Percentiles rank a stretch among this genome's conserved stretches.
These are phyloP conservation scores for Salarias fasciatus DNA, from an alignment of 2,797 vertebrate genomes.

Conservation along the genomic window DNA sequence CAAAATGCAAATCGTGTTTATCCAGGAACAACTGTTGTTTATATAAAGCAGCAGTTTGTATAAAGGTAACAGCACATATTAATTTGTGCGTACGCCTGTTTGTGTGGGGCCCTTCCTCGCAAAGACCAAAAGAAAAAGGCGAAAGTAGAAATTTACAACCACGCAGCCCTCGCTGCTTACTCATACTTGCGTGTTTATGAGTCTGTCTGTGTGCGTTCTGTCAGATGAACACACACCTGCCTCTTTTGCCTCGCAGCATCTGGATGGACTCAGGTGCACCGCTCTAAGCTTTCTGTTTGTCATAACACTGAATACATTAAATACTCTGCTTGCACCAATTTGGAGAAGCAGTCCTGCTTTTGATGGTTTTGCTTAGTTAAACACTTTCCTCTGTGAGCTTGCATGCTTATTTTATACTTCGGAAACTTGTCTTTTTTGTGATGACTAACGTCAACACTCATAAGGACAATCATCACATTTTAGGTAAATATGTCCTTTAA, in stretches of 20 bases:
- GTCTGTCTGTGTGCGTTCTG: neutral
- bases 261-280: constrained; percentile 49
- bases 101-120: neutral
- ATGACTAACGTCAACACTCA: too few species aligned
- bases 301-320: constrained; percentile 28
- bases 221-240: constrained; percentile 5
- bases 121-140: neutral
- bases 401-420: constrained; percentile 2
- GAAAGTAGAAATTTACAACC: neutral
- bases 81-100: neutral
- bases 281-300: constrained; percentile 23
- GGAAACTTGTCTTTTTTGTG: too few species aligned
- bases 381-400: neutral
- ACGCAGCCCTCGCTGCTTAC: neutral
- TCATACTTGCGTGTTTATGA: neutral
- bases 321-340: constrained; percentile 6
- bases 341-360: neutral
- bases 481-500: too few species aligned
- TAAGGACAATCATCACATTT: too few species aligned
- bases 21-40: neutral
- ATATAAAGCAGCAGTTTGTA: neutral
- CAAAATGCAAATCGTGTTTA: too few species aligned
- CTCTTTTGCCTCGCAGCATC: constrained; percentile 26
- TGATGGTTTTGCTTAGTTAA: constrained; percentile 11
- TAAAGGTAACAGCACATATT: neutral